Base-by-base conservation (phyloP, 2,797 vertebrate species). In the Platyrinchus mystaceus region DNA sequence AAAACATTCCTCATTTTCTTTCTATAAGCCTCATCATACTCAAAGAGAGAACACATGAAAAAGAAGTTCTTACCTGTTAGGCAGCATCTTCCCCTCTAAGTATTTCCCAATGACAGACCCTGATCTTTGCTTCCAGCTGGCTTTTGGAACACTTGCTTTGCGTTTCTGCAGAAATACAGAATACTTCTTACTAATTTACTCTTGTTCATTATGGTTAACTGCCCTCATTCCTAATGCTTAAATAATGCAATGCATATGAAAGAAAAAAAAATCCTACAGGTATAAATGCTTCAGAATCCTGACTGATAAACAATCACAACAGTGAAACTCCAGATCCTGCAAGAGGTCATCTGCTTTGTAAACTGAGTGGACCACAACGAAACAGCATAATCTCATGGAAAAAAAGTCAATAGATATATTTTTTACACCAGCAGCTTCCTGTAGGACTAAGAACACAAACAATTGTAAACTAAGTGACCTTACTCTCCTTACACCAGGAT, bases 121-220 rank as follows among this genome's bases (percentile, higher is more conserved):
- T 34, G 98, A 97, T 73, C 96, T 98, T 92, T 98, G 98, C 74
- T 97, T 98, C 96, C 97, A 94, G 91, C 79, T 80, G 27, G 95
- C 23, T 44, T 96, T 97, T 76, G 94, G 78, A 90, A 92, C 78
- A 18, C 82, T 89, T 90, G 82, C 96, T 90, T 97, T 98, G 66
- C 98, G 98, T 96, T 98, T 98, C 99, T 99, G 97, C 37, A 93
- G 84, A 97, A 97, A 96, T 53, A 98, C 78, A 95, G 32, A 89
- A 59, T 78, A 64, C 3, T 32, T 85, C 58, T 92, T 82, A 87
- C 9, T 74, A 49, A 81, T 83, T 78, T 53, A 56, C 32, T 69
- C 44, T 26, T 52, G 19, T 32, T 77, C 23, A 14, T n/a, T 80
- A 56, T 36, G 32, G 47, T 30, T 58, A 79, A 70, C 39, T 55